Evolutionary conservation across 2,888 invertebrate species (phyloP).

Genomic region (Dascillus cervinus): DNA sequence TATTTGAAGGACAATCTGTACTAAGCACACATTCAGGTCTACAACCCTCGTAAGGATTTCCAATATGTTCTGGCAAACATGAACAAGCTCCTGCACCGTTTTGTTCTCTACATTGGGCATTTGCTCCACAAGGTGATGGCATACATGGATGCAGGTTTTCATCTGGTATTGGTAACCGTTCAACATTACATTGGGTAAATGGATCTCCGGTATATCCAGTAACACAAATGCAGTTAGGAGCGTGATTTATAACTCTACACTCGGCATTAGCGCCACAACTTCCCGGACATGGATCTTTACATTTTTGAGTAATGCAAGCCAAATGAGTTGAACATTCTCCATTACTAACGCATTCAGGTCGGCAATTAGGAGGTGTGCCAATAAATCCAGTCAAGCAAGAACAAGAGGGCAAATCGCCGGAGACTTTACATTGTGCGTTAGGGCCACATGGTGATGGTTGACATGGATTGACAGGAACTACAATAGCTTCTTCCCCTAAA

Average conservation of each 20-base stretch:
- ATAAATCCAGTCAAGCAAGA: conserved; percentile 61
- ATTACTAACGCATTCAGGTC: conserved; percentile 73
- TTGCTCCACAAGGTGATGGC: conserved; percentile 57
- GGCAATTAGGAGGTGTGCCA: conserved; percentile 68
- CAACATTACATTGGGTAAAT: conserved; percentile 55
- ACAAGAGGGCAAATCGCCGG: conserved; percentile 63
- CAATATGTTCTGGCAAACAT: conserved; percentile 58
- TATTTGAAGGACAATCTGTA: conserved; percentile 59
- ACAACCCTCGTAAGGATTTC: conserved; percentile 65
- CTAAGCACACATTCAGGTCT: conserved; percentile 62
- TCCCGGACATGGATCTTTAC: conserved; percentile 64
- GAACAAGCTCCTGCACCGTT: conserved; percentile 55
- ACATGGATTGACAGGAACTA: conserved; percentile 56
- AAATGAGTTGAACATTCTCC: conserved; percentile 61
- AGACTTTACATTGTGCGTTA: conserved; percentile 62
- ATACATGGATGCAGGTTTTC: conserved; percentile 50
- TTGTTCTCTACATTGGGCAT: conserved; percentile 55
- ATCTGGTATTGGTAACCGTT: conserved; percentile 32
- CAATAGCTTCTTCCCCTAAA: conserved; percentile 22
- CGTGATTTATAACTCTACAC: conserved; percentile 68
- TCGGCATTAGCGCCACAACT: conserved; percentile 66
- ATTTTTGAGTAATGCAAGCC: conserved; percentile 71
- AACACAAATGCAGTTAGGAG: conserved; percentile 63
- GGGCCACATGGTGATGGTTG: conserved; percentile 75
- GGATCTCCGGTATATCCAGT: conserved; percentile 68